phyloP scores from a whole-genome alignment of 2,888 invertebrate genomes.

The Cylloceria caligata region DNA sequence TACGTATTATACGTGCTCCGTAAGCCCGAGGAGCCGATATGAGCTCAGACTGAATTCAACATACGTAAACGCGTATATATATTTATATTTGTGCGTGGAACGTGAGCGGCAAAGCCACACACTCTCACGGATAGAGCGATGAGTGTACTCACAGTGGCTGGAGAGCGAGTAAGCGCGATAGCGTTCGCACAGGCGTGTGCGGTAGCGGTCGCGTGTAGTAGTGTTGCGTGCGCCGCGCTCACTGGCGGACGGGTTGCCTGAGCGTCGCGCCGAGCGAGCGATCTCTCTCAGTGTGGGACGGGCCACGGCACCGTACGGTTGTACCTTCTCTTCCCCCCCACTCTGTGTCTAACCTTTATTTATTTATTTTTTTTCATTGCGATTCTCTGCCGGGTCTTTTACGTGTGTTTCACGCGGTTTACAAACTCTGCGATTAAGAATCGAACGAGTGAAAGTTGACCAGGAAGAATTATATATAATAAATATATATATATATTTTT shows the following conservation, averaged over 20 bases:
- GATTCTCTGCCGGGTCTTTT: background rate
- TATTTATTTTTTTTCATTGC: background rate
- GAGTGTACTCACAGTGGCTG: conserved; percentile 39
- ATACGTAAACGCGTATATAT: conserved; percentile 44
- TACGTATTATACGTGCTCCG: conserved; percentile 9
- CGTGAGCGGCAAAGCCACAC: conserved; percentile 48
- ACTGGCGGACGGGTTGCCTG: conserved; percentile 73
- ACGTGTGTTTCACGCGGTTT: background rate
- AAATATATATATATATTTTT: no score
- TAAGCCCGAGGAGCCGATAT: conserved; percentile 34
- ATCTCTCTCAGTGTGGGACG: conserved; percentile 81
- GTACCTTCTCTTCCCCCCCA: conserved; percentile 47
- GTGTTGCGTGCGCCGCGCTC: conserved; percentile 59
- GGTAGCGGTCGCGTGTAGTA: conserved; percentile 3
- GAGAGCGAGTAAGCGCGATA: conserved; percentile 60
- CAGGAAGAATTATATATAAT: background rate
- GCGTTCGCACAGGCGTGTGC: conserved; percentile 32
- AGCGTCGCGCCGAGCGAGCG: conserved; percentile 77
- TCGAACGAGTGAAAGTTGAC: background rate
- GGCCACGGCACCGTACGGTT: conserved; percentile 73
- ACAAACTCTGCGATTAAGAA: conserved; percentile 3
- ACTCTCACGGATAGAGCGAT: conserved; percentile 9
- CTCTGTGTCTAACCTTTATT: background rate
- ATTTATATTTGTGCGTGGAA: conserved; percentile 65
- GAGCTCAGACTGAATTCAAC: conserved; percentile 35